Percentiles rank a stretch among this genome's conserved stretches.
Evolutionary conservation across 2,113 vertebrate genomes (phyloP).

Genomic region (Dasyornis broadbenti): DNA sequence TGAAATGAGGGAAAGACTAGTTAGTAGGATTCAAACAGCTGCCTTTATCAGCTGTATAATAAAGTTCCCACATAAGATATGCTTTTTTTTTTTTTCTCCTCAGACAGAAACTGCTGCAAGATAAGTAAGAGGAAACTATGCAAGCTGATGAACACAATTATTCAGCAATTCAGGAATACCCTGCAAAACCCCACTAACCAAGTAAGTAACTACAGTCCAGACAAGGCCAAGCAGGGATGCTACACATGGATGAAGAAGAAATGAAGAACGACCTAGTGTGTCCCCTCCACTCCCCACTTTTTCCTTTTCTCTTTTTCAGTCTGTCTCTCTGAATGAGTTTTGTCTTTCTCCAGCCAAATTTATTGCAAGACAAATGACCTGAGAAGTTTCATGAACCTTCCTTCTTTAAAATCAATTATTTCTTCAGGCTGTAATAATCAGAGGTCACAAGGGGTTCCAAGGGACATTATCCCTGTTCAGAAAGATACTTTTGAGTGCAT

Average conservation of each 20-base stretch:
- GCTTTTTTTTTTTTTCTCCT: rapidly evolving
- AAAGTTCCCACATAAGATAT: background rate
- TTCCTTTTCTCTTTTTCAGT: background rate
- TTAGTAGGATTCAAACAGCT: background rate
- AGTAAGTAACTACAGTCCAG: background rate
- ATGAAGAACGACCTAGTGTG: background rate
- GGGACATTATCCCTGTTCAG: background rate
- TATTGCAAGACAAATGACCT: background rate
- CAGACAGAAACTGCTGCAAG: background rate
- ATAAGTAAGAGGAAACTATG: background rate
- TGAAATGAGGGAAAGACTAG: background rate
- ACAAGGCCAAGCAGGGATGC: background rate
- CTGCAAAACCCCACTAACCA: background rate
- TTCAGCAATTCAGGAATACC: background rate
- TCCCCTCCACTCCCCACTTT: rapidly evolving
- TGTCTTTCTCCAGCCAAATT: background rate
- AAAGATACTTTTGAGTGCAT: background rate
- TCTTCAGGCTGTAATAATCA: background rate
- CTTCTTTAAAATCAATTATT: background rate
- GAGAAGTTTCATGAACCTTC: background rate
- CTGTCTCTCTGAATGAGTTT: background rate
- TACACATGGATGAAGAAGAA: background rate
- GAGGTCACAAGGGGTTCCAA: background rate
- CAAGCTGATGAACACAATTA: background rate
- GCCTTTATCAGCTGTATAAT: constrained; percentile 26